These are phyloP conservation scores for Allolobophora icterica DNA, from an alignment of 2,888 invertebrate species.

Conservation along the genomic window DNA sequence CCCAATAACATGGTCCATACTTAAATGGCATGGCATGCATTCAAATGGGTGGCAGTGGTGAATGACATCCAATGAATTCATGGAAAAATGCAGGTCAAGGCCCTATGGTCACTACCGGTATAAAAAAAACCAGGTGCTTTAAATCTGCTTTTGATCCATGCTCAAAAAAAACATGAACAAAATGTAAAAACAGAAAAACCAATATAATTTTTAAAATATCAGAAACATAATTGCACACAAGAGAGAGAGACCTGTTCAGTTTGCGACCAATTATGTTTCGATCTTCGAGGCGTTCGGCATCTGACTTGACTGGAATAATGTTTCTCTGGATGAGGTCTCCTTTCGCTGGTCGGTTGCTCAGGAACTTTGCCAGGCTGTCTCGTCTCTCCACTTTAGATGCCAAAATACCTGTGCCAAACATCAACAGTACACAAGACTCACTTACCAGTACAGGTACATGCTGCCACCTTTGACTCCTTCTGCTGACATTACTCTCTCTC, in stretches of 20 bases:
- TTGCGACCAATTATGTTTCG: constrained; percentile 93
- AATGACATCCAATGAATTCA: too few species aligned
- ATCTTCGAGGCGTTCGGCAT: constrained; percentile 81
- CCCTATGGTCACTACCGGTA: too few species aligned
- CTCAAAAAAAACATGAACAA: too few species aligned
- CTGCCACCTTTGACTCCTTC: neutral
- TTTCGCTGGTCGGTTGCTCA: constrained; percentile 86
- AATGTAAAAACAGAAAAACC: too few species aligned
- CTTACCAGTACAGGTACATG: too few species aligned
- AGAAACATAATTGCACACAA: neutral
- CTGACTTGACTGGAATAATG: constrained; percentile 75
- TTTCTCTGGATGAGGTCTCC: constrained; percentile 94
- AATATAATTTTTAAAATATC: neutral
- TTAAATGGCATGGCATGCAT: too few species aligned
- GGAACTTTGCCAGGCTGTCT: constrained; percentile 92
- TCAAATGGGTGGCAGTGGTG: too few species aligned
- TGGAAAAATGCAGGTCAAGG: too few species aligned
- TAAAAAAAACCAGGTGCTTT: too few species aligned
- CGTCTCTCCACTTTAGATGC: constrained; percentile 74
- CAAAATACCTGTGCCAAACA: constrained; percentile 19
- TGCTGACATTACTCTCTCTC: too few species aligned
- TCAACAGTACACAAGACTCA: neutral
- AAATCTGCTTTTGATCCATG: too few species aligned
- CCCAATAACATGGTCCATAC: too few species aligned
- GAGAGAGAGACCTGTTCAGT: constrained; percentile 74